phyloP scores from a whole-genome alignment of 2,888 invertebrate genomes.

The Fissipunctia ypsillon region DNA sequence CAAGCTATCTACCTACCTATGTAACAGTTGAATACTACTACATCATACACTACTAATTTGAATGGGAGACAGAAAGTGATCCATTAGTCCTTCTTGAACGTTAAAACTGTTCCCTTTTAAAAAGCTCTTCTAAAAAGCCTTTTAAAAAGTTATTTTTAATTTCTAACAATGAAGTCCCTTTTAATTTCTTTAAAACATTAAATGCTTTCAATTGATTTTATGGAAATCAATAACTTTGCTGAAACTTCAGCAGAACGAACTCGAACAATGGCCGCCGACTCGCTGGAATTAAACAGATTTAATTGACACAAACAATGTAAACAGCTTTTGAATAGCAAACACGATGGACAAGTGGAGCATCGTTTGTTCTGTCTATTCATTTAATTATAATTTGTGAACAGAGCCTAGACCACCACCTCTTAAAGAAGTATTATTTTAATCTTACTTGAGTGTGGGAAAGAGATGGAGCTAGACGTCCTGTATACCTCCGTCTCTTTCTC shows the following conservation, averaged over 20 bases:
- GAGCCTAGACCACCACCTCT: too few relatives aligned
- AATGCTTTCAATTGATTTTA: neutral
- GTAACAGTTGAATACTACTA: neutral
- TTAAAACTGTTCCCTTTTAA: slow-evolving; percentile 1
- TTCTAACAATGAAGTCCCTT: neutral
- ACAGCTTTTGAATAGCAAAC: slow-evolving; percentile 50
- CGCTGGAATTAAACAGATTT: slow-evolving; percentile 22
- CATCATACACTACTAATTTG: too few relatives aligned
- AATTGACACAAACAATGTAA: slow-evolving; percentile 42
- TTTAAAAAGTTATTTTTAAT: neutral
- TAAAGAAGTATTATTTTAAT: too few relatives aligned
- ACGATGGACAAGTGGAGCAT: slow-evolving; percentile 37
- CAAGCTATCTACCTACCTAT: neutral
- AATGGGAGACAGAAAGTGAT: slow-evolving; percentile 15
- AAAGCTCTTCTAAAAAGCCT: too few relatives aligned
- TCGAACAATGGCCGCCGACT: slow-evolving; percentile 26
- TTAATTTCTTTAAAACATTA: neutral
- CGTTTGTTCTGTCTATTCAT: slow-evolving; percentile 53
- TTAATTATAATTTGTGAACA: slow-evolving; percentile 52
- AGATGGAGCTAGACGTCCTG: too few relatives aligned
- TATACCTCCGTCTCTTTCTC: too few relatives aligned
- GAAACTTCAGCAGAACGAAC: slow-evolving; percentile 17
- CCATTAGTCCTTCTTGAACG: neutral
- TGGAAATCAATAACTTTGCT: neutral
- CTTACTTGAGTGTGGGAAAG: too few relatives aligned